Evolutionary conservation across 2,797 vertebrate species (phyloP), one percentile per base, ranked within the genome.

Genomic region (Lindbergichthys nudifrons): DNA sequence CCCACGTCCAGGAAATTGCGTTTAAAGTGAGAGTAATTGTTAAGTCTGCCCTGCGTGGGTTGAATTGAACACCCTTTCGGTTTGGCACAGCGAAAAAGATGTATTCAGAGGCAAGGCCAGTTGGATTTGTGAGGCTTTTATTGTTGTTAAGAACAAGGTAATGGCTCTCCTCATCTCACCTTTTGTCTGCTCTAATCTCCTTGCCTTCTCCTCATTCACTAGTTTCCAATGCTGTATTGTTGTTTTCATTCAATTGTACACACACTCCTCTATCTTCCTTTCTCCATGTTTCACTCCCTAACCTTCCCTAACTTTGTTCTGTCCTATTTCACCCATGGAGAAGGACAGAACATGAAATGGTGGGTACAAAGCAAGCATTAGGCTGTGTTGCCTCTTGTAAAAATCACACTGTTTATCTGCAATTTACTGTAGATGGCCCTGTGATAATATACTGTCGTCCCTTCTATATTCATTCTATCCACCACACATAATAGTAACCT

Each of bases 1-100:
- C 89, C 79, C 83, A 75, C 83, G 82, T 87, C 77, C 77, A 87
- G 88, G 89, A 93, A 93, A 94, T 91, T 88, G 88, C 57, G 43
- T 86, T 83, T 85, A 87, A 87, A 90, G 88, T 84, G 89, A 92
- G 92, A 92, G 87, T 91, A 92, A 93, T 94, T 92, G 94, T 93
- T 92, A 89, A 92, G 88, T 88, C 79, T 86, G 85, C 82, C 80
- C 73, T 82, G 87, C 86, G 92, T 91, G 92, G 92, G 93, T 72
- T 87, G 92, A 86, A 83, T 81, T 84, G 71, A 88, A 91, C 81
- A 59, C 88, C 89, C 80, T 87, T 79, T 83, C 61, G 1, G 65
- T 87, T 84, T 82, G 85, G 80, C 71, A 48, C 58, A 52, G 62
- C 72, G 68, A 83, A 68, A 86, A 80, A 85, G 74, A 74, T 70